These are phyloP conservation scores for Pantelozetes paolii DNA, from an alignment of 2,888 invertebrate genomes.

Conservation along the genomic window DNA sequence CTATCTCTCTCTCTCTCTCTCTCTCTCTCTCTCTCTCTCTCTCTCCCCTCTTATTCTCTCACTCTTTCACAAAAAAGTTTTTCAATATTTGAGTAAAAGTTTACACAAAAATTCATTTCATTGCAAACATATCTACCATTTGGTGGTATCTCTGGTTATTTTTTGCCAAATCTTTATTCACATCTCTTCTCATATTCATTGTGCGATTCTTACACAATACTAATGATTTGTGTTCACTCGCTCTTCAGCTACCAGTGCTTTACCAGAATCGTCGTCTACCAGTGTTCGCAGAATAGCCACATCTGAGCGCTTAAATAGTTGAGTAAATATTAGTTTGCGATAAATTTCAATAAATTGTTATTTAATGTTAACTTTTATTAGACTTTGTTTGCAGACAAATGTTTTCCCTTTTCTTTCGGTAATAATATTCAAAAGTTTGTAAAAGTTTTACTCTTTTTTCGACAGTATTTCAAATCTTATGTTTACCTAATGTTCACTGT, in stretches of 20 bases:
- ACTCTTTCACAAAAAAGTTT: no score
- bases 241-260: neutral
- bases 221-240: neutral
- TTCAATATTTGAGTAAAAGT: neutral
- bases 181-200: neutral
- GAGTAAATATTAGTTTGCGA: neutral
- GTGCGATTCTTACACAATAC: neutral
- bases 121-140: neutral
- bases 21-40: no score
- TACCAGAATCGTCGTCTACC: neutral
- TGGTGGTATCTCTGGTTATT: neutral
- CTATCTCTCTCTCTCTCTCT: neutral
- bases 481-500: neutral
- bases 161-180: neutral
- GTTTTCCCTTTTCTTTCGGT: neutral
- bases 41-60: no score
- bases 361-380: neutral
- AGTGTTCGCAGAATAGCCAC: no score
- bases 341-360: neutral
- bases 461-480: neutral
- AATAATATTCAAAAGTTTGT: neutral
- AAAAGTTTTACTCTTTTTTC: neutral
- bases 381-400: neutral
- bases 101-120: neutral
- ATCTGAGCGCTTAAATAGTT: slow-evolving; percentile 5